phyloP scores from a whole-genome alignment of 2,797 vertebrate species.

The Phoebastria nigripes region DNA sequence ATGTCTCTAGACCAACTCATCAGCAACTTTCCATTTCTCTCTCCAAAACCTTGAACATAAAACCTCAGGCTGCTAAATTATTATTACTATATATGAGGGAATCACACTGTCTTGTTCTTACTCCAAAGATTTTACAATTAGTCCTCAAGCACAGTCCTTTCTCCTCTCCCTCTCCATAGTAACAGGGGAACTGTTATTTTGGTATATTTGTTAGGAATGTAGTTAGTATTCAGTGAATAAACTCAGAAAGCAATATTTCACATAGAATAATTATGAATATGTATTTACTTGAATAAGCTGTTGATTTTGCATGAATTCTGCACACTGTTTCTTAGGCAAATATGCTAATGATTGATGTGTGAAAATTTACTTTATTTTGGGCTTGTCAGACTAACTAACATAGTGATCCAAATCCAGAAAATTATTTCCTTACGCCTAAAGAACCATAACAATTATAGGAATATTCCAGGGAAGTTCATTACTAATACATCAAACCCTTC shows the following conservation, averaged over 20 bases:
- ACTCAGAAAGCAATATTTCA: slow-evolving; percentile 44
- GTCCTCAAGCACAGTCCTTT: not conserved
- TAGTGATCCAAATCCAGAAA: slow-evolving; percentile 55
- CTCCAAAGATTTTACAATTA: not conserved
- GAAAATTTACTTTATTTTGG: slow-evolving; percentile 51
- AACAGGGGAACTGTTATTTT: slow-evolving; percentile 47
- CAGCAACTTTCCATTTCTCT: not conserved
- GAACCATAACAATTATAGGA: slow-evolving; percentile 15
- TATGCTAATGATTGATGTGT: slow-evolving; percentile 56
- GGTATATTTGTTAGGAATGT: slow-evolving; percentile 18
- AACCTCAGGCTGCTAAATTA: not conserved
- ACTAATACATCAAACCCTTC: not conserved
- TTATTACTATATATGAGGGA: not conserved
- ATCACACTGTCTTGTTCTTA: not conserved
- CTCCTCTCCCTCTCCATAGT: slow-evolving; percentile 54
- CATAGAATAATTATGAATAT: slow-evolving; percentile 57
- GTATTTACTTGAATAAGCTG: slow-evolving; percentile 56
- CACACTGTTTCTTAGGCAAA: slow-evolving; percentile 39
- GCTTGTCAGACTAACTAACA: slow-evolving; percentile 59
- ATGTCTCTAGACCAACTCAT: not conserved
- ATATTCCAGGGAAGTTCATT: slow-evolving; percentile 19
- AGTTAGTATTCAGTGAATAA: slow-evolving; percentile 52
- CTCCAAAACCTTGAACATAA: not conserved
- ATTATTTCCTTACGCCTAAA: slow-evolving; percentile 7
- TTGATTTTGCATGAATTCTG: slow-evolving; percentile 57